phyloP scores from a whole-genome alignment of 2,113 vertebrate species.

The Pyrgilauda ruficollis region DNA sequence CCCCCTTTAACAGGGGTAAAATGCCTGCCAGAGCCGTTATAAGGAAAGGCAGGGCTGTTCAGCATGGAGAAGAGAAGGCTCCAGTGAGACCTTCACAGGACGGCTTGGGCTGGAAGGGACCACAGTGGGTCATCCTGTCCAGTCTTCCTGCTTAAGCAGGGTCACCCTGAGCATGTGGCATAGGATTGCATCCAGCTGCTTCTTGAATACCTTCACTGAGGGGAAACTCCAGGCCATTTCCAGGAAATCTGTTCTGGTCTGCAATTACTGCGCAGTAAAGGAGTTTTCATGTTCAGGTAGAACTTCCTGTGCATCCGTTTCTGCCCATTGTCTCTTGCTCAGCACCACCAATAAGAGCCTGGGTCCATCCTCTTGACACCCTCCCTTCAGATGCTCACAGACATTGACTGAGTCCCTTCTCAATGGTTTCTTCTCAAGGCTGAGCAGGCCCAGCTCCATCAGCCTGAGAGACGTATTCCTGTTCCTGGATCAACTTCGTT shows the following conservation, averaged over 20 bases:
- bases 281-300: neutral
- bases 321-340: neutral
- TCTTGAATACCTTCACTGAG: neutral
- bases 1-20: neutral
- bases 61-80: neutral
- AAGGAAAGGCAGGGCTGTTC: neutral
- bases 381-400: neutral
- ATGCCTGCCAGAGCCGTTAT: rapidly evolving
- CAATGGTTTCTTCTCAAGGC: neutral
- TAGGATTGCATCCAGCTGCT: no score
- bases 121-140: neutral
- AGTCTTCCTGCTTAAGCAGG: neutral
- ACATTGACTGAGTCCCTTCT: neutral
- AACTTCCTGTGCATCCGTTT: neutral
- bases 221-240: neutral
- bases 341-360: no score
- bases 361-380: no score
- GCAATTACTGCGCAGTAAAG: neutral
- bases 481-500: neutral
- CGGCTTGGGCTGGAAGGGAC: neutral
- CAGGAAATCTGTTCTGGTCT: neutral
- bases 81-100: neutral
- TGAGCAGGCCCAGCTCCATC: neutral
- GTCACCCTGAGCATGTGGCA: neutral
- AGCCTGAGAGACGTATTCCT: neutral